Base-by-base conservation (phyloP, 2,888 invertebrate species). In the Apamea sordens region DNA sequence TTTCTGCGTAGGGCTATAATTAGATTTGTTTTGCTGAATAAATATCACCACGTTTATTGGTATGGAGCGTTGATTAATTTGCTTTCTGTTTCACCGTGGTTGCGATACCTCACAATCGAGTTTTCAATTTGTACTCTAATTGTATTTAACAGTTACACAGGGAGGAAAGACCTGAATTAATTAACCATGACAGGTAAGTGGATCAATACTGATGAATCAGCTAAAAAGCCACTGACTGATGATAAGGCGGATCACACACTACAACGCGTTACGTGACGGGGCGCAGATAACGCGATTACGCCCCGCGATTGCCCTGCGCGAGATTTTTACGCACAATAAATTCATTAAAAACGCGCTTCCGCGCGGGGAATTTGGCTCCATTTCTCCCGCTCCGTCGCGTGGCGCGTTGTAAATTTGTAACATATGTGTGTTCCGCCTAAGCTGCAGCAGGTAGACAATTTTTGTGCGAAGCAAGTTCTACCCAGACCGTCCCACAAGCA, bases 21-120 rank as follows among this genome's bases (percentile, higher is more conserved):
- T 79, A 72, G 84, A 69, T 68, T 75, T 75, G 59, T 68, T 74
- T 74, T 67, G 32, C 56, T 75, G 24, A 74, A 81, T 68, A 53
- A 80, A 61, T 74, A 61, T n/a, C 24, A 11, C 15, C 53, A 44
- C 56, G 61, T n/a, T 24, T 75, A 44, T 75, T 75, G 18, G 15
- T 59, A 21, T 28, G 44, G 15, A 36, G 7, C 18, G 24, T 81
- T 74, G 61, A 63, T 81, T 61, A 80, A 68, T 81, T 75, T 21
- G 24, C 28, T 47, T 56, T 47, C 0, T 10, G 36, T 61, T 28
- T 36, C n/a, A 11, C 47, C 36, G 7, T 28, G 41, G 6, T 28
- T 47, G 4, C 18, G 32, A 50, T 74, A 36, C n/a, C 18, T 69
- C 15, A 70, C 2, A 13, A 36, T 53, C 3, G 6, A 70, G 36